Conservation (phyloP, 2,797 vertebrate species). For the Cyprinella venusta region DNA sequence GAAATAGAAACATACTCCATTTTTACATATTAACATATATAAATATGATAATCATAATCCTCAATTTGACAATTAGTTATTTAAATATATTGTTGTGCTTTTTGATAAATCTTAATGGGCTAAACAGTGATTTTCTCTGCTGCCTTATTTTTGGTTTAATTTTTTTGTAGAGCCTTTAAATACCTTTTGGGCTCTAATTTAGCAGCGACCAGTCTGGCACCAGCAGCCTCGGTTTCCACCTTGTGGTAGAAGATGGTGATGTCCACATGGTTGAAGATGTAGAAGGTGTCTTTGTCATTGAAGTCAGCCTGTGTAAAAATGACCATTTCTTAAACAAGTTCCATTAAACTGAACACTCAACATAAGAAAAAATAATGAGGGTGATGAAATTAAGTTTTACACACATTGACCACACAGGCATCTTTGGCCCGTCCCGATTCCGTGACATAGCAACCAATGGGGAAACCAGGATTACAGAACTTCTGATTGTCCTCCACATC, state of each 20-base stretch:
- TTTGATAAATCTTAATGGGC: constrained; percentile 1
- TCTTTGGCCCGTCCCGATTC: constrained; percentile 87
- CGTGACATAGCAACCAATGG: constrained; percentile 91
- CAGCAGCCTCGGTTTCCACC: constrained; percentile 86
- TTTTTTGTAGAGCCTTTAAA: constrained; percentile 12
- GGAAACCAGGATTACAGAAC: constrained; percentile 94
- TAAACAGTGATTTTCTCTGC: not conserved
- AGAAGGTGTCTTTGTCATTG: constrained; percentile 89
- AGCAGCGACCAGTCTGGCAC: constrained; percentile 89
- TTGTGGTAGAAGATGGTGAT: constrained; percentile 90
- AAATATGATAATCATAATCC: not conserved
- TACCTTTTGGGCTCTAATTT: constrained; percentile 96
- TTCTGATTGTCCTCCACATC: constrained; percentile 90
- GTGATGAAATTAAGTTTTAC: constrained; percentile 57
- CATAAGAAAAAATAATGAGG: not conserved
- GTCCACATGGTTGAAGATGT: constrained; percentile 95
- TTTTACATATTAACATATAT: not conserved
- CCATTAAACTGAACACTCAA: not conserved
- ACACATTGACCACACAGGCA: constrained; percentile 91
- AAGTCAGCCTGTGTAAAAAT: constrained; percentile 82
- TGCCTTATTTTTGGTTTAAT: not conserved
- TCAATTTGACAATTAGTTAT: not conserved
- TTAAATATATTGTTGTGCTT: not conserved
- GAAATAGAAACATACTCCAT: not conserved
- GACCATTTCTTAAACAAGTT: not conserved